Conservation (phyloP, 2,113 vertebrate genomes). For the Mungos mungo region DNA sequence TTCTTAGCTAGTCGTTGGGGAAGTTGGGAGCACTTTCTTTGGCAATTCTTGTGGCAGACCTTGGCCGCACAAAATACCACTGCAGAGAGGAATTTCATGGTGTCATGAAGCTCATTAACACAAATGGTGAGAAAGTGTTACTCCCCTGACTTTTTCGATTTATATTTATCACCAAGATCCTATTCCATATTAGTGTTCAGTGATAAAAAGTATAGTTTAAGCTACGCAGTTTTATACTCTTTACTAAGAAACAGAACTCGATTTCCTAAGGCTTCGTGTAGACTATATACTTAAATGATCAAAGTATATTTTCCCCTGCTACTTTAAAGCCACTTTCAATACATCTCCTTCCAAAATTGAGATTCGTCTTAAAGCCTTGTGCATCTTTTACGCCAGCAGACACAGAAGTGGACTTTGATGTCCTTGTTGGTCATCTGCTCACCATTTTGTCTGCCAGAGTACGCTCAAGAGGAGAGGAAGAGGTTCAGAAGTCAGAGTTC, state of each 20-base stretch:
- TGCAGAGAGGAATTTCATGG: neutral
- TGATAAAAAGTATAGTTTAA: slow-evolving; percentile 1
- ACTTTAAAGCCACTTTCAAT: neutral
- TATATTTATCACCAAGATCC: neutral
- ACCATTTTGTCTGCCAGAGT: neutral
- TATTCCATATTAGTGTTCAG: neutral
- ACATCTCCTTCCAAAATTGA: neutral
- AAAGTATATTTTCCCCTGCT: neutral
- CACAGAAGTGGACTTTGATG: neutral
- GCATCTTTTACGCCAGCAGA: neutral
- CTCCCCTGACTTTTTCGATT: neutral
- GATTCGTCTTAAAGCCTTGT: neutral
- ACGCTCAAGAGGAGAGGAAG: neutral
- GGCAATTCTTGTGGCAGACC: neutral
- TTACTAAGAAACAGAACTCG: neutral
- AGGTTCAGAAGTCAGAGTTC: neutral
- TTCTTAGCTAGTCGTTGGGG: neutral
- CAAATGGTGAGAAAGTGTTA: neutral
- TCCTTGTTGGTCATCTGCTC: neutral
- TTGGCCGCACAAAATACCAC: neutral
- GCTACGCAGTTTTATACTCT: neutral
- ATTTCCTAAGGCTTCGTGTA: neutral
- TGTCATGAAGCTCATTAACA: neutral
- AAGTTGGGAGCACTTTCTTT: neutral
- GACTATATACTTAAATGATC: neutral